phyloP scores from a whole-genome alignment of 2,113 vertebrate species.

The Origma solitaria region DNA sequence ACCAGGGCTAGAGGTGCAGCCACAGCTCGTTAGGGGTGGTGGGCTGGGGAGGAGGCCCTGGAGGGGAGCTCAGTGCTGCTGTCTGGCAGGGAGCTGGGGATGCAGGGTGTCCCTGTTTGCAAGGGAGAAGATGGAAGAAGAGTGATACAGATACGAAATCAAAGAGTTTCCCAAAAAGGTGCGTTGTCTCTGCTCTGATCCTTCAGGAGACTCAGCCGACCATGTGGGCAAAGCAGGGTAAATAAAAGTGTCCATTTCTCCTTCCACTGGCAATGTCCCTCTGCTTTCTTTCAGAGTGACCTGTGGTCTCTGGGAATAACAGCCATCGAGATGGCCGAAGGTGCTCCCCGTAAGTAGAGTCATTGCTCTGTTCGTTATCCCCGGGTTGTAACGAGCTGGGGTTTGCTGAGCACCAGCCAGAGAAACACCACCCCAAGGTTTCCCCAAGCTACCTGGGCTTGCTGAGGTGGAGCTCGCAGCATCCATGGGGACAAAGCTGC shows the following conservation, averaged over 20 bases:
- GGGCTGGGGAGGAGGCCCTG: not conserved
- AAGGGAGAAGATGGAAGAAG: not conserved
- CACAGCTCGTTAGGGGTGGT: not conserved
- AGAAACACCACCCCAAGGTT: not conserved
- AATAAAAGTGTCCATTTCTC: not conserved
- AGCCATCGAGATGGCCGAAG: constrained; percentile 98
- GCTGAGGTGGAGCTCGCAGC: fast-evolving
- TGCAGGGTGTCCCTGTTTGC: not conserved
- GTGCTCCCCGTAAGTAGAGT: constrained; percentile 93
- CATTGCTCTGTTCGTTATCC: not conserved
- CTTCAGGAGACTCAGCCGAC: not conserved
- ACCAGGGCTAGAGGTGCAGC: not conserved
- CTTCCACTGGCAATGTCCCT: not conserved
- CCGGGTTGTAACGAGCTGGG: not conserved
- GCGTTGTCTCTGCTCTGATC: not conserved
- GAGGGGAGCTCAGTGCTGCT: not conserved
- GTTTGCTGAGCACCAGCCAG: not conserved
- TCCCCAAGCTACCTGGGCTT: not conserved
- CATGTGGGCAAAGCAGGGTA: not conserved
- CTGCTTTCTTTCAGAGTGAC: constrained; percentile 84
- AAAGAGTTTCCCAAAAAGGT: not conserved
- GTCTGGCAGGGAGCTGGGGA: not conserved
- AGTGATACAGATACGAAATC: not conserved
- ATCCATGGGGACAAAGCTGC: not conserved
- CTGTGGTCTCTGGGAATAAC: constrained; percentile 98